phyloP scores from a whole-genome alignment of 2,888 invertebrate genomes.

The Cerceris ruficornis region DNA sequence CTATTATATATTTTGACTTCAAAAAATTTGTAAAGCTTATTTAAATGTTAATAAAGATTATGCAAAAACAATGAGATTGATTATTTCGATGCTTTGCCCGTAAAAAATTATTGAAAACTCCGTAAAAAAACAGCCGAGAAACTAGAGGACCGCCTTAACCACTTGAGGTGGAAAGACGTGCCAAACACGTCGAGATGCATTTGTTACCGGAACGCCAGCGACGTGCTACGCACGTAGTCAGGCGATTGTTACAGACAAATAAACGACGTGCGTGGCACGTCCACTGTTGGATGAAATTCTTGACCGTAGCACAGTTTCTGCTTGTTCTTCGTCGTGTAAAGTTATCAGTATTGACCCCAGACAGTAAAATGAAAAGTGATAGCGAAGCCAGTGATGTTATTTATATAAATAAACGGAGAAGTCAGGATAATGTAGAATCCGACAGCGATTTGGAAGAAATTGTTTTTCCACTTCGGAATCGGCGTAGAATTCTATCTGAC shows the following conservation, averaged over 20 bases:
- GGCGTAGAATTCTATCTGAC: constrained; percentile 40
- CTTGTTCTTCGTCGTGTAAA: neutral
- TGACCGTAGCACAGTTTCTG: too few relatives aligned
- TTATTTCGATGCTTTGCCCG: too few relatives aligned
- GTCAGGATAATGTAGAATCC: constrained; percentile 10
- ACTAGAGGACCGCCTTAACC: neutral
- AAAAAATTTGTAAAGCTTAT: too few relatives aligned
- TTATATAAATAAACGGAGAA: constrained; percentile 28
- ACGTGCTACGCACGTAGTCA: constrained; percentile 1
- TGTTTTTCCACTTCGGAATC: constrained; percentile 38
- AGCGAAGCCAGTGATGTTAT: constrained; percentile 32
- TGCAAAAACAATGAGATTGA: too few relatives aligned
- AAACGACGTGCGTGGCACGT: too few relatives aligned
- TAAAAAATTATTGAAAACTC: too few relatives aligned
- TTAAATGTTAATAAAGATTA: too few relatives aligned
- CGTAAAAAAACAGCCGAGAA: too few relatives aligned
- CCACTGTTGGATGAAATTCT: too few relatives aligned
- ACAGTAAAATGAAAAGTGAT: constrained; percentile 34
- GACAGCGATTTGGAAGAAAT: constrained; percentile 33
- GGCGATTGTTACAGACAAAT: neutral
- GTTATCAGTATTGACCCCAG: constrained; percentile 27
- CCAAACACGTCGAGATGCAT: constrained; percentile 10
- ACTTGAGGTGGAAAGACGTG: constrained; percentile 15
- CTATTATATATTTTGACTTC: too few relatives aligned
- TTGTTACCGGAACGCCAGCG: constrained; percentile 12